These are phyloP conservation scores for Chrysolina haemoptera DNA, from an alignment of 2,888 invertebrate species.

Conservation along the genomic window DNA sequence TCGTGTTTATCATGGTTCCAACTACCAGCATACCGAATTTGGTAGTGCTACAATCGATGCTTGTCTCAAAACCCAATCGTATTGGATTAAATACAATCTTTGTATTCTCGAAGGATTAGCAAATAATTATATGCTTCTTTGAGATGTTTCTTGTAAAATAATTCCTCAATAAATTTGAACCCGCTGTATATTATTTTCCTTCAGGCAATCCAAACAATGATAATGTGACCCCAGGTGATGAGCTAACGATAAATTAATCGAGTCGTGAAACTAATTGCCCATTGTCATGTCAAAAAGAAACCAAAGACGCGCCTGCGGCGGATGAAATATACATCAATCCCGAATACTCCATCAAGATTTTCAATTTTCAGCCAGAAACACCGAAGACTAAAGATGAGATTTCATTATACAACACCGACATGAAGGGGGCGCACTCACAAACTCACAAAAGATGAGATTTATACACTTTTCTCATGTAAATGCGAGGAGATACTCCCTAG, in stretches of 20 bases:
- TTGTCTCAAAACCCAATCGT: too few species aligned
- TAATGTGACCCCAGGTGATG: neutral
- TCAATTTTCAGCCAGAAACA: conserved; percentile 14
- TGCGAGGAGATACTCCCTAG: conserved; percentile 28
- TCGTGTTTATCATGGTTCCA: too few species aligned
- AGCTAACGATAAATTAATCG: neutral
- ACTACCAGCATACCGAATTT: too few species aligned
- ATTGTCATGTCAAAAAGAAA: neutral
- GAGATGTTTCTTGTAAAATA: too few species aligned
- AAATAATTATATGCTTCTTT: too few species aligned
- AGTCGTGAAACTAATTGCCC: neutral
- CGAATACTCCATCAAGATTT: neutral
- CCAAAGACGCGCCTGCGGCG: neutral
- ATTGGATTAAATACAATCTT: too few species aligned
- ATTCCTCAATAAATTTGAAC: too few species aligned
- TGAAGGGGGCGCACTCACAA: conserved; percentile 17
- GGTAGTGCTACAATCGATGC: too few species aligned
- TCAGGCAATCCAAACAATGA: too few species aligned
- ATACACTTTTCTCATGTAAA: conserved; percentile 41
- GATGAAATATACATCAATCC: neutral
- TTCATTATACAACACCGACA: conserved; percentile 16
- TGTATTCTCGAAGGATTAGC: too few species aligned
- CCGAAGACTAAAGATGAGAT: conserved; percentile 20
- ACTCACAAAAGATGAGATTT: conserved; percentile 38
- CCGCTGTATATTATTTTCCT: too few species aligned